Conservation (phyloP, 2,888 invertebrate species). For the Hyles lineata region DNA sequence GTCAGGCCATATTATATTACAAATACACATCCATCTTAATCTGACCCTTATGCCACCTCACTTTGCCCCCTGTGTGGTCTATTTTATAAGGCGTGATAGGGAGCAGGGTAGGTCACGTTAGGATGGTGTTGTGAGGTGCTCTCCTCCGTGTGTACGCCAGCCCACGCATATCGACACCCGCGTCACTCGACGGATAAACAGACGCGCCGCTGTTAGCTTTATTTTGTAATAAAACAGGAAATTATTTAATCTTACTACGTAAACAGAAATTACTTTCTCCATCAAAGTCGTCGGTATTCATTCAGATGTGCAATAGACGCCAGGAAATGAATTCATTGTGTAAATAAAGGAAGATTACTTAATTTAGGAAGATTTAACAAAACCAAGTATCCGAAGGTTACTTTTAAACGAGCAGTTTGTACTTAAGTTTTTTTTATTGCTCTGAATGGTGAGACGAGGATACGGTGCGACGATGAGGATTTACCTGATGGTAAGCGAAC, state of each 20-base stretch:
- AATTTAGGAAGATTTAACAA: too few species aligned
- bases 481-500: too few species aligned
- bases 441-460: too few species aligned
- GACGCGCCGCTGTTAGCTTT: conserved; percentile 50
- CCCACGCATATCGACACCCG: conserved; percentile 69
- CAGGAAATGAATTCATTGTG: too few species aligned
- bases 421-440: too few species aligned
- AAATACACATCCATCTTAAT: conserved; percentile 39
- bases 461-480: too few species aligned
- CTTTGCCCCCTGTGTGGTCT: conserved; percentile 37
- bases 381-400: too few species aligned
- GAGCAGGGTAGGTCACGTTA: conserved; percentile 51
- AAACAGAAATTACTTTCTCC: not conserved
- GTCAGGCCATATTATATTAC: conserved; percentile 82
- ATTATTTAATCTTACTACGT: conserved; percentile 5
- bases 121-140: conserved; percentile 56
- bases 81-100: conserved; percentile 39
- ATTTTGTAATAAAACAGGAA: conserved; percentile 28
- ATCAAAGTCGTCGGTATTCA: not conserved
- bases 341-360: not conserved
- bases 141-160: conserved; percentile 59
- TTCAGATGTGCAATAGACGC: too few species aligned
- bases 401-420: too few species aligned
- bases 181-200: conserved; percentile 66
- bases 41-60: conserved; percentile 19